Conservation (phyloP, 2,888 invertebrate genomes). For the Tipula confusa region DNA sequence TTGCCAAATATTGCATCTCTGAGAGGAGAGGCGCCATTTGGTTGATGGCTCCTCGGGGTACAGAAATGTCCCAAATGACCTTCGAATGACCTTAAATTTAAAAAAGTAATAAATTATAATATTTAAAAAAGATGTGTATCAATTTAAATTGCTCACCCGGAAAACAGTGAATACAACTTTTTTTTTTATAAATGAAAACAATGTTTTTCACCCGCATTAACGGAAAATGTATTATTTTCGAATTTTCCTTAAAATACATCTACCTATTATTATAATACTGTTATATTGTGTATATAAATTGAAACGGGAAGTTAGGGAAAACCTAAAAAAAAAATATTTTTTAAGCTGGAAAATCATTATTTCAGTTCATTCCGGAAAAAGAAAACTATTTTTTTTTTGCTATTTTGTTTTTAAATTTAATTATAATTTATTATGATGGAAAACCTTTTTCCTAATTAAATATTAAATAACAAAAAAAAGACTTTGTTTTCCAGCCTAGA, state of each 20-base stretch:
- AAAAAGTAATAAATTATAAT: too few relatives aligned
- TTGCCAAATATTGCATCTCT: too few relatives aligned
- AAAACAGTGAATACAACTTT: too few relatives aligned
- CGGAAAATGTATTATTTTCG: background rate
- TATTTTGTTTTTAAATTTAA: background rate
- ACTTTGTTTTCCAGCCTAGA: background rate
- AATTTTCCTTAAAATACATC: background rate
- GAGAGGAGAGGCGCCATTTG: too few relatives aligned
- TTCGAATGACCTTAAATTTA: too few relatives aligned
- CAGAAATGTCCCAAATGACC: too few relatives aligned
- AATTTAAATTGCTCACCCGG: too few relatives aligned
- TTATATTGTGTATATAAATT: background rate
- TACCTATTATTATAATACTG: background rate
- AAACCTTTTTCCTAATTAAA: slow-evolving; percentile 21
- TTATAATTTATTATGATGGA: slow-evolving; percentile 3
- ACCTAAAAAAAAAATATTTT: background rate
- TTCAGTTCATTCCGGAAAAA: background rate
- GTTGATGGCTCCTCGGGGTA: too few relatives aligned
- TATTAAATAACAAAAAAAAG: background rate
- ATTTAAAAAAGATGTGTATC: too few relatives aligned
- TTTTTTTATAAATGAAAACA: background rate
- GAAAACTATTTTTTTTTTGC: background rate
- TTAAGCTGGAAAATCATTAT: background rate
- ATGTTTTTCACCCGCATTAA: background rate
- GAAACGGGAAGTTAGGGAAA: background rate